phyloP scores from a whole-genome alignment of 2,113 vertebrate genomes.

The Notarius quadriscutis region DNA sequence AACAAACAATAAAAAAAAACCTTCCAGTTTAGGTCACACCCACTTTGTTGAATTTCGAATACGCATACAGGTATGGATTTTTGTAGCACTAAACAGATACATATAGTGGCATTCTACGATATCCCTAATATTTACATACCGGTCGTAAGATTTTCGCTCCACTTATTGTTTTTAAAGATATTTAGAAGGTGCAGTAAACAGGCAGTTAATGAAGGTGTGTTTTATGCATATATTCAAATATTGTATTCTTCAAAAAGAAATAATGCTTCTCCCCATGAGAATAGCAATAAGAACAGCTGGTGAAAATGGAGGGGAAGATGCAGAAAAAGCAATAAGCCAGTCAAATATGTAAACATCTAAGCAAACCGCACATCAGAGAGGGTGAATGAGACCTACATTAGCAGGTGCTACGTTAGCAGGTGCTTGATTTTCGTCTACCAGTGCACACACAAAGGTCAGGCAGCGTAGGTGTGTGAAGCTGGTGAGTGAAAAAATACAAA shows the following conservation, averaged over 20 bases:
- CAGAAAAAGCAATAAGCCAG: constrained; percentile 21
- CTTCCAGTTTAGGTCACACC: background rate
- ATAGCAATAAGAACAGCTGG: constrained; percentile 17
- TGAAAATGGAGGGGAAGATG: background rate
- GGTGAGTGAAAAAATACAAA: background rate
- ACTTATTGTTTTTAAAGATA: background rate
- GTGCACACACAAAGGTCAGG: background rate
- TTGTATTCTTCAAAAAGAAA: background rate
- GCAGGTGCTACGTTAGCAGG: background rate
- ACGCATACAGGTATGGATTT: background rate
- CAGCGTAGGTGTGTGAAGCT: background rate
- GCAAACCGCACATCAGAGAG: background rate
- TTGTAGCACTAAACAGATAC: background rate
- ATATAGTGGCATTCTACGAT: background rate
- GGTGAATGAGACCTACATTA: background rate
- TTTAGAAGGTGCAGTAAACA: constrained; percentile 15
- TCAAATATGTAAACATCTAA: constrained; percentile 25
- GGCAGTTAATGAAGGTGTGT: background rate
- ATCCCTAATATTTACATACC: background rate
- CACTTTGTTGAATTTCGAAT: background rate
- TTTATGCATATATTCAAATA: background rate
- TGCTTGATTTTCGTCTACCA: background rate
- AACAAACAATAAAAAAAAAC: background rate
- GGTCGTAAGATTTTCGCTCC: background rate
- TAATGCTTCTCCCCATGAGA: background rate